Base-by-base conservation (phyloP, 2,113 vertebrate species). In the Muscicapa adusta region DNA sequence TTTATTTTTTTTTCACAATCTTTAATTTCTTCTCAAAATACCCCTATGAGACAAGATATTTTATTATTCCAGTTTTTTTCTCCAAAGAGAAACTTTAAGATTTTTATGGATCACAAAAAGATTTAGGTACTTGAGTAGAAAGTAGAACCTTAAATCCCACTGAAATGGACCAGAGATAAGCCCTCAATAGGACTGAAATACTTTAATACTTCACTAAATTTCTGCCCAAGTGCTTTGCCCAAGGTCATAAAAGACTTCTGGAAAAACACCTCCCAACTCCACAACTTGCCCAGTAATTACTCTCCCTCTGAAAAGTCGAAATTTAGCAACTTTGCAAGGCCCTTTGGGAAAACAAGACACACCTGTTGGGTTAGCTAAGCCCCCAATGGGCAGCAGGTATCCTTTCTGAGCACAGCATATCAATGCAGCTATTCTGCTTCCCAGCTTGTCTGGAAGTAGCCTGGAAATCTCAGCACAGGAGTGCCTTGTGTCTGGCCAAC, bases 71-170 rank as follows among this genome's bases (percentile, higher is more conserved):
- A 23, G 8, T 9, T 28, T 2, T 19, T 75, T 79, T 61, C n/a
- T 3, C 48, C 34, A 60, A 51, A 73, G 36, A 60, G 38, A 84
- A 89, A 63, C 43, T 62, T 83, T 10, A 84, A 84, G 79, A 53
- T 74, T 67, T 71, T 26, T 53, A 67, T 65, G 58, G 85, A 50
- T 93, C 92, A 81, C 24, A 67, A 54, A 60, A 85, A 72, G 76
- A 84, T 93, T 91, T 86, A 84, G n/a, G 33, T 73, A 66, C 58
- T 93, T 91, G 70, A 70, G 56, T 22, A 94, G 72, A 73, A 88
- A 80, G 67, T 51, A 18, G 56, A 83, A 88, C 79, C 67, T 62
- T 83, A 96, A 96, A 93, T 93, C 78, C 67, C 60, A 47, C 63
- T 74, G 91, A 90, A 93, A 88, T 56, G 67, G 88, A 74, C 42